Evolutionary conservation across 2,888 invertebrate species (phyloP).

Genomic region (Isoperla grammatica): DNA sequence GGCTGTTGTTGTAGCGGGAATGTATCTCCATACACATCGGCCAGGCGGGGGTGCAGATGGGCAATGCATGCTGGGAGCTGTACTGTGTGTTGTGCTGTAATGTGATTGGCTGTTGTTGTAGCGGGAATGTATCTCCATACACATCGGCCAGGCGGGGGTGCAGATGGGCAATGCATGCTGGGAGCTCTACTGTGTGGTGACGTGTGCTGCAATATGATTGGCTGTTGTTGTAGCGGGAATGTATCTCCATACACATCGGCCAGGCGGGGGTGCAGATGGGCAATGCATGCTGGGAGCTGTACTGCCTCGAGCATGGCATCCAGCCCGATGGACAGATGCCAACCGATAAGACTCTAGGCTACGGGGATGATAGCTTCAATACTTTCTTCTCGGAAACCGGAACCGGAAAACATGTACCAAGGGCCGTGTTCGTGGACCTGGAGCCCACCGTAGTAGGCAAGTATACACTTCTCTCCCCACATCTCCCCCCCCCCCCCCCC

Average conservation of each 20-base stretch:
- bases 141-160: no score
- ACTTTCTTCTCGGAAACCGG: slow-evolving; percentile 50
- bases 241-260: slow-evolving; percentile 45
- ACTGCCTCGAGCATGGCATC: slow-evolving; percentile 43
- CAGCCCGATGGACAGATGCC: slow-evolving; percentile 50
- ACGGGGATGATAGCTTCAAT: slow-evolving; percentile 44
- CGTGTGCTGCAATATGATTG: no score
- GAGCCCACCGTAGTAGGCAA: slow-evolving; percentile 57
- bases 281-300: slow-evolving; percentile 42
- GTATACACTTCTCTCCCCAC: slow-evolving; percentile 29
- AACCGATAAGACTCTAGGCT: slow-evolving; percentile 49
- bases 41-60: no score
- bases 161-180: no score
- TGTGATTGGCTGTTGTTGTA: no score
- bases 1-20: no score
- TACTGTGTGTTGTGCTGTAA: no score
- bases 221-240: slow-evolving; percentile 40
- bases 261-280: slow-evolving; percentile 44
- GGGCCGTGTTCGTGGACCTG: slow-evolving; percentile 55
- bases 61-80: no score
- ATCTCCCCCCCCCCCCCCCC: no score
- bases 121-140: no score
- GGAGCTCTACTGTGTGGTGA: no score
- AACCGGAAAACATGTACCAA: slow-evolving; percentile 55
- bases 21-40: no score